Evolutionary conservation across 2,113 vertebrate genomes (phyloP), one percentile per base, ranked within the genome.

Genomic region (Crocuta crocuta): DNA sequence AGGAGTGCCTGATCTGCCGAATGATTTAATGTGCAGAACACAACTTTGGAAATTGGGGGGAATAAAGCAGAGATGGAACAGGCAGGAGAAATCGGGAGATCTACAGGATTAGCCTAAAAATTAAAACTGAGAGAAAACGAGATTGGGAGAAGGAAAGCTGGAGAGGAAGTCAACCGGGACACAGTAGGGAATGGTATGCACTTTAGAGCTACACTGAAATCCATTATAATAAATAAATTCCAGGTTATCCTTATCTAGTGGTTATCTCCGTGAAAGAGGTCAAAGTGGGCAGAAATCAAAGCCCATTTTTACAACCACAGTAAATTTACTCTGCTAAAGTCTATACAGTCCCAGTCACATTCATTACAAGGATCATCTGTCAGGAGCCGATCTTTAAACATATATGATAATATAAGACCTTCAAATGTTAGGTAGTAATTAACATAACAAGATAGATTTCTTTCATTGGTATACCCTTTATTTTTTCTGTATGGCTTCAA

Each of bases 391-490:
- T 92, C 19, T 65, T 95, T 84, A 89, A 94, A 65, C 33, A 43
- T 85, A 48, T 68, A 33, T 58, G 68, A 84, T 73, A 78, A 87
- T 82, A 33, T 58, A 84, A 92, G 35, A 4, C 4, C 68, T 48
- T 71, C 79, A 94, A 94, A 82, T 79, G n/a, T 58, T 48, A 87
- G 19, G 50, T 96, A 39, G 4, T 80, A 96, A 23, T 58, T 96
- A 53, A 65, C 66, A 71, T n/a, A 80, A 39, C 21, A 68, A 39
- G 16, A 26, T 7, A 66, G 0, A 0, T 89, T 89, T 96, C 23
- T 13, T 23, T 91, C 43, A 66, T 7, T 82, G 58, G 31, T 55
- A 66, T 80, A 76, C 31, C 0, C 2, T 84, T 96, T 39, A 39
- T 39, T 87, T 84, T 95, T 87, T 66, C 28, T 71, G 39, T 17